Evolutionary conservation across 2,797 vertebrate species (phyloP).

Genomic region (Xenopus petersii): DNA sequence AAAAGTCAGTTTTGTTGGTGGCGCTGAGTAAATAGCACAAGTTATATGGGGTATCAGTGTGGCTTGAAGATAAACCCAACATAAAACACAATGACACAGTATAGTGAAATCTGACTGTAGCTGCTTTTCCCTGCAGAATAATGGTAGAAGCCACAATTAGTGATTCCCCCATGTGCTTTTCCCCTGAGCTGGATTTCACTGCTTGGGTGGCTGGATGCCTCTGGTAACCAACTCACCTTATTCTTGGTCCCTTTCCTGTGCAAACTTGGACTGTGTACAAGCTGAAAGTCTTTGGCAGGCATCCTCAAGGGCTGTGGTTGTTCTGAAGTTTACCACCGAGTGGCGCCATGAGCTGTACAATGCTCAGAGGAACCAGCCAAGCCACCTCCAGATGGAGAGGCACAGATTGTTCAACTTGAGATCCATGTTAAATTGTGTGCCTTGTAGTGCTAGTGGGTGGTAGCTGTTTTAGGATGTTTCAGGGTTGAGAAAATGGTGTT

Average conservation of each 20-base stretch:
- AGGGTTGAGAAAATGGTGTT: not conserved
- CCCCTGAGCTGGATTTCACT: slow-evolving; percentile 32
- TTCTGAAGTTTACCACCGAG: slow-evolving; percentile 86
- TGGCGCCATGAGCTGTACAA: slow-evolving; percentile 78
- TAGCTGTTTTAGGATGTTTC: slow-evolving; percentile 5
- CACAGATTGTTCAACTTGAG: slow-evolving; percentile 71
- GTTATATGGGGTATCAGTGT: no score
- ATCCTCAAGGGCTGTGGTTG: slow-evolving; percentile 83
- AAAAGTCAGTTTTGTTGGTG: no score
- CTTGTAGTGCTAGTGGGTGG: slow-evolving; percentile 69
- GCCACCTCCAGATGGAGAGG: slow-evolving; percentile 66
- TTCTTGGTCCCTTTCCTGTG: slow-evolving; percentile 45
- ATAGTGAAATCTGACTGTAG: not conserved
- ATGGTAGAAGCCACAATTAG: slow-evolving; percentile 6
- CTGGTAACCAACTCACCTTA: slow-evolving; percentile 46
- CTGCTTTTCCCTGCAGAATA: not conserved
- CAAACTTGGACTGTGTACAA: slow-evolving; percentile 47
- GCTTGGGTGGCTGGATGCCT: slow-evolving; percentile 48
- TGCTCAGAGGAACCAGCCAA: slow-evolving; percentile 72
- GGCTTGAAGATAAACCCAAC: no score
- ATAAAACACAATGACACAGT: no score
- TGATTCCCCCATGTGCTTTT: slow-evolving; percentile 20
- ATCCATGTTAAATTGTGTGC: slow-evolving; percentile 72
- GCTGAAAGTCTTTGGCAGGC: slow-evolving; percentile 67
- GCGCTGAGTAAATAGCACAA: no score